A percentile compares a stretch with the other conserved stretches of the same genome.
These are phyloP conservation scores for Cairina moschata DNA, from an alignment of 2,113 vertebrate species.

Conservation along the genomic window DNA sequence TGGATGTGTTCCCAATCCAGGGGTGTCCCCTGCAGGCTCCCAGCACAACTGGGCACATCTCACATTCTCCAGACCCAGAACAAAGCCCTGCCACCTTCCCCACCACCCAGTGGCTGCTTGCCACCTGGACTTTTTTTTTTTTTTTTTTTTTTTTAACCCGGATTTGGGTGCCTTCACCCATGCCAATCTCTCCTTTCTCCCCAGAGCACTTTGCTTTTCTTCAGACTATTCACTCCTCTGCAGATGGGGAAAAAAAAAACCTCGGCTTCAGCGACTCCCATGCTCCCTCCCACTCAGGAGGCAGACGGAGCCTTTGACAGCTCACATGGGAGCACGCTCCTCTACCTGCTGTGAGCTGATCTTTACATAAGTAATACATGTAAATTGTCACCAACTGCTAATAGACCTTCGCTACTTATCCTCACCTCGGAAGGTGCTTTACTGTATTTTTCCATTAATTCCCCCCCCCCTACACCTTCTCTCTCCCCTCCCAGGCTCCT, in stretches of 20 bases:
- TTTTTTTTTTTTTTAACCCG: too few relatives aligned
- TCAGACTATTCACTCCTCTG: not conserved
- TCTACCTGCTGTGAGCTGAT: conserved; percentile 18
- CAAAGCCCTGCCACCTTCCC: rapidly evolving
- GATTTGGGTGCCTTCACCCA: not conserved
- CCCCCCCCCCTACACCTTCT: not conserved
- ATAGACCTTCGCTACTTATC: conserved; percentile 28
- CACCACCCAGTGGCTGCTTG: rapidly evolving
- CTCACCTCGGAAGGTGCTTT: conserved; percentile 31
- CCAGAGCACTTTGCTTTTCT: not conserved
- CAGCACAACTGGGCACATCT: not conserved
- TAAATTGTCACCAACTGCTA: conserved; percentile 38
- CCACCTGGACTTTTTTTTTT: too few relatives aligned
- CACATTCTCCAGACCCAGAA: not conserved
- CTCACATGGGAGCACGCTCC: conserved; percentile 52
- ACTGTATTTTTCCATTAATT: conserved; percentile 55
- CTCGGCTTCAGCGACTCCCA: not conserved
- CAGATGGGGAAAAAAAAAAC: not conserved
- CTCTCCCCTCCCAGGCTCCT: not conserved
- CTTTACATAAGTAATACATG: conserved; percentile 42
- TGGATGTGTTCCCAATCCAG: not conserved
- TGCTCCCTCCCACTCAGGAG: conserved; percentile 31
- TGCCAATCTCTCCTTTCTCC: not conserved
- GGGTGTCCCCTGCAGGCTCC: not conserved
- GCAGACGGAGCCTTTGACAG: conserved; percentile 31